phyloP scores from a whole-genome alignment of 1,140 invertebrate species.

The Platorchestia sp. region DNA sequence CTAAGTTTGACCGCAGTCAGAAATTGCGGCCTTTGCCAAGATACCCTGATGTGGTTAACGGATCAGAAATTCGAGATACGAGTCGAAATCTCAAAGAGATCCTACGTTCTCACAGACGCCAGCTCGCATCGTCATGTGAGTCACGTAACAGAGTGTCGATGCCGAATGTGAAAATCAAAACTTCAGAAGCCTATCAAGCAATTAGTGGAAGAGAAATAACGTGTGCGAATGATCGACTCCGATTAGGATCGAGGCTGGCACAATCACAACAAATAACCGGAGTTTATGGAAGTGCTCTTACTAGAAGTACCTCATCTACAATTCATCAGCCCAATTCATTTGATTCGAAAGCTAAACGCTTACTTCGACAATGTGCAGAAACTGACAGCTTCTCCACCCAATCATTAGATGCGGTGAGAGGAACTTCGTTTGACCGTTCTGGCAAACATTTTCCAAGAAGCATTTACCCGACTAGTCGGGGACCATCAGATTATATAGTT shows the following conservation, averaged over 20 bases:
- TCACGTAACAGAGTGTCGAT: not conserved
- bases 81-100: not conserved
- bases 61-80: slow-evolving; percentile 7
- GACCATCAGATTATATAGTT: not conserved
- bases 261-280: not conserved
- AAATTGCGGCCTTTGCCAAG: slow-evolving; percentile 20
- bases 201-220: not conserved
- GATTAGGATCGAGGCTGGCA: not conserved
- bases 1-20: not conserved
- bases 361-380: not conserved
- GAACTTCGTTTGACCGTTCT: not conserved
- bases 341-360: not conserved
- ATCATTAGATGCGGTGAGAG: not conserved
- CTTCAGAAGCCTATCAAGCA: not conserved
- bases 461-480: not conserved
- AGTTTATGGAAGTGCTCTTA: not conserved
- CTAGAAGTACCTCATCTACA: too few species aligned
- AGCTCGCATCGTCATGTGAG: not conserved
- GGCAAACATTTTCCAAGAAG: not conserved
- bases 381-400: not conserved
- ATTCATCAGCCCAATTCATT: slow-evolving; percentile 1
- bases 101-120: not conserved
- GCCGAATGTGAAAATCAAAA: not conserved
- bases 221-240: not conserved
- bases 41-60: slow-evolving; percentile 16